Evolutionary conservation across 2,113 vertebrate genomes (phyloP), one percentile per base, ranked within the genome.

Genomic region (Todiramphus saurophagus): DNA sequence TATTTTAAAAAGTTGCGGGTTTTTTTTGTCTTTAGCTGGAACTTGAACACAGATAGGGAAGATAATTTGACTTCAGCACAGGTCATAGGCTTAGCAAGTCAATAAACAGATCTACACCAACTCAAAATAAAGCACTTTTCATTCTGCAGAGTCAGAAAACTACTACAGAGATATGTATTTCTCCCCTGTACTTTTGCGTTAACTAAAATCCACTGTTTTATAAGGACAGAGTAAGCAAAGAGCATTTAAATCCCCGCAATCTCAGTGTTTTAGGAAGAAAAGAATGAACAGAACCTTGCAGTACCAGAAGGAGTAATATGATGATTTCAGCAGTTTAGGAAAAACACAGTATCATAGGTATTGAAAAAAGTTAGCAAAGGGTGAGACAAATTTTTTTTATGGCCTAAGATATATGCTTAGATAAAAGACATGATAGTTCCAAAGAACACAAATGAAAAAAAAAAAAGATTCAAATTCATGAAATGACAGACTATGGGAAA

Each of bases 401-500:
- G n/a, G 74, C 76, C 80, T 79, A 69, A 66, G 55, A 93, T 73
- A 91, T 44, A 83, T 55, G 74, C 50, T 94, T 94, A 93, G 67
- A 95, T 94, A 95, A 92, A 96, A 87, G 92, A 93, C 53, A 89
- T 21, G 60, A 92, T 66, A 95, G 94, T 96, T 97, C 96, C 95
- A 96, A 96, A 96, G 89, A 95, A 96, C 50, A 96, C 96, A 96
- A 95, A 91, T 58, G 48, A 93, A 91, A 96, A 95, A 88, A 50
- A 51, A 77, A 43, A 41, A 9, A 39, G n/a, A 80, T 94, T 91
- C 66, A 55, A 95, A 77, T 84, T 93, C 53, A 80, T 59, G 63
- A 96, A 96, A 91, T 87, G 55, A 92, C 93, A 94, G 70, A 85
- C 77, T 96, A 96, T 97, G 96, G 96, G 94, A 96, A 97, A 96